A percentile compares a stretch with the other conserved stretches of the same genome.
Evolutionary conservation across 2,113 vertebrate genomes (phyloP).

Genomic region (Varanus salvator): DNA sequence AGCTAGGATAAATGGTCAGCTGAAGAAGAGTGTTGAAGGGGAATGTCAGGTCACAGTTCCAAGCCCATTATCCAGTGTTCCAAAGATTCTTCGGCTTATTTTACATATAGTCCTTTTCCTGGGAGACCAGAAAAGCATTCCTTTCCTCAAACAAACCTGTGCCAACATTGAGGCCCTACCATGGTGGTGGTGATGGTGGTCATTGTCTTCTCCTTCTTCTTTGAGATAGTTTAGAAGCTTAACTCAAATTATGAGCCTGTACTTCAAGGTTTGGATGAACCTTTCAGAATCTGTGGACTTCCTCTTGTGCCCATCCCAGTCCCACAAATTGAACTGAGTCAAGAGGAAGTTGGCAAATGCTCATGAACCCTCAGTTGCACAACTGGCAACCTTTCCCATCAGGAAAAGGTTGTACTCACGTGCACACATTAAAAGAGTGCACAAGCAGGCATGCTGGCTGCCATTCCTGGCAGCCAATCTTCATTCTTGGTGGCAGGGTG

Average conservation of each 20-base stretch:
- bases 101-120: not conserved
- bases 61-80: not conserved
- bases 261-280: not conserved
- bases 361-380: too few relatives aligned
- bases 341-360: too few relatives aligned
- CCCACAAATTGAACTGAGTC: too few relatives aligned
- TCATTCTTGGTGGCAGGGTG: too few relatives aligned
- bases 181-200: not conserved
- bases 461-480: too few relatives aligned
- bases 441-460: too few relatives aligned
- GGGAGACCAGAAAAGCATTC: not conserved
- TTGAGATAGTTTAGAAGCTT: not conserved
- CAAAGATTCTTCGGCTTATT: not conserved
- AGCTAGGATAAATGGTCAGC: not conserved
- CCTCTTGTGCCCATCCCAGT: too few relatives aligned
- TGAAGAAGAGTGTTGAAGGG: not conserved
- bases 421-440: too few relatives aligned
- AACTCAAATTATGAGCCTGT: not conserved
- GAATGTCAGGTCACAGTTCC: not conserved
- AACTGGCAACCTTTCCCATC: too few relatives aligned
- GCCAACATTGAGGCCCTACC: not conserved
- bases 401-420: too few relatives aligned
- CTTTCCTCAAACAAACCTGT: not conserved
- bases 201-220: not conserved
- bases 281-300: too few relatives aligned